A percentile compares a stretch with the other conserved stretches of the same genome.
These are phyloP conservation scores for Tortrix viridana DNA, from an alignment of 2,888 invertebrate genomes.

Conservation along the genomic window DNA sequence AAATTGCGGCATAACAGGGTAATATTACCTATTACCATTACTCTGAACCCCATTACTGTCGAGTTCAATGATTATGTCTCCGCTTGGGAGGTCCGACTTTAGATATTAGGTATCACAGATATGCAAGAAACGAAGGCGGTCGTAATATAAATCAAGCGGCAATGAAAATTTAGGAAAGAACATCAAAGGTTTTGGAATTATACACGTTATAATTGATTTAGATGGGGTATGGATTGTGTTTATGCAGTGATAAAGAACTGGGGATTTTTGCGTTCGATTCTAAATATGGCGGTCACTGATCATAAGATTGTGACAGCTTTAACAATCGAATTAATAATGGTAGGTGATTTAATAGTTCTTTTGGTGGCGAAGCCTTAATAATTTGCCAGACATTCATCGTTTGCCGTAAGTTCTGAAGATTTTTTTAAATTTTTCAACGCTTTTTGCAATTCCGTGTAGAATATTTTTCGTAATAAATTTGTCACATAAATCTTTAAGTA, in stretches of 20 bases:
- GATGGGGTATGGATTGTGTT: constrained; percentile 17
- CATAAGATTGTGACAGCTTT: neutral
- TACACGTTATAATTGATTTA: constrained; percentile 25
- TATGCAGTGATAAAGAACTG: constrained; percentile 7
- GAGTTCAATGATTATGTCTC: constrained; percentile 9
- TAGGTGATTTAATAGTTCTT: too few species aligned
- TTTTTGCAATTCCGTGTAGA: too few species aligned
- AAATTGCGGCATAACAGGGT: constrained; percentile 23
- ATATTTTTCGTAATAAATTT: too few species aligned
- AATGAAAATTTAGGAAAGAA: constrained; percentile 23
- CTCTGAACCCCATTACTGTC: constrained; percentile 13
- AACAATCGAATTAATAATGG: too few species aligned
- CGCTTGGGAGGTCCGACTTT: constrained; percentile 25
- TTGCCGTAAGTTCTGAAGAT: too few species aligned
- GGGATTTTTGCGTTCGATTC: constrained; percentile 9
- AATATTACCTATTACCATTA: constrained; percentile 24
- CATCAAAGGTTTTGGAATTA: constrained; percentile 21
- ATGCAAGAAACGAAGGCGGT: constrained; percentile 18
- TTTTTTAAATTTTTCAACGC: too few species aligned
- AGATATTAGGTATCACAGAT: constrained; percentile 24
- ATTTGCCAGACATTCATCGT: too few species aligned
- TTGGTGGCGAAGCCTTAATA: too few species aligned
- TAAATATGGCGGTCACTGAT: neutral
- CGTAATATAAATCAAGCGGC: constrained; percentile 33
- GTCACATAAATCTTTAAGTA: too few species aligned